Conservation (phyloP, 1,140 invertebrate genomes). For the Lordiphosa collinella region DNA sequence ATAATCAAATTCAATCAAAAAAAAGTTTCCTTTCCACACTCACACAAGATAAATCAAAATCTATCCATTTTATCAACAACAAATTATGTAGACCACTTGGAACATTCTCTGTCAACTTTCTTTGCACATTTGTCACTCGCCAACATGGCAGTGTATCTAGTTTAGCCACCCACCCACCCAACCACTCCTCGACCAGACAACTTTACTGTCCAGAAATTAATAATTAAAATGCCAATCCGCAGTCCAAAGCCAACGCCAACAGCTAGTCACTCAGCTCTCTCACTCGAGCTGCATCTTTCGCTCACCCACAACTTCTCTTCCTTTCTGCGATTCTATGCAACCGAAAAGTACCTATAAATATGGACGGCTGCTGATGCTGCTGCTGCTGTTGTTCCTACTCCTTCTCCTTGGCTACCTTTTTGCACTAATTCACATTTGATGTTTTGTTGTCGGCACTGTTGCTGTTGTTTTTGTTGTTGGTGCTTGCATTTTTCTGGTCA, state of each 20-base stretch:
- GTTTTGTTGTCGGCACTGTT: slow-evolving; percentile 67
- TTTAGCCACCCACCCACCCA: not conserved
- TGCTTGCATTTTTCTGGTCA: slow-evolving; percentile 79
- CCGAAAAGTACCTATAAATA: slow-evolving; percentile 75
- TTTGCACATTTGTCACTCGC: slow-evolving; percentile 8
- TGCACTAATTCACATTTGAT: slow-evolving; percentile 80
- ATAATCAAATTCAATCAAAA: not conserved
- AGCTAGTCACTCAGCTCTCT: slow-evolving; percentile 38
- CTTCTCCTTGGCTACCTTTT: slow-evolving; percentile 55
- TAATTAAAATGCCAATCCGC: slow-evolving; percentile 67
- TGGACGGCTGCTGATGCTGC: slow-evolving; percentile 55
- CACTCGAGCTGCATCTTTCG: slow-evolving; percentile 18
- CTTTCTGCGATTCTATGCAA: slow-evolving; percentile 12
- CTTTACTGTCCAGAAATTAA: slow-evolving; percentile 46
- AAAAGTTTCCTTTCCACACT: not conserved
- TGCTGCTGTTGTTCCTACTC: slow-evolving; percentile 14
- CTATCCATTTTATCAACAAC: not conserved
- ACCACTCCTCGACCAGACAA: not conserved
- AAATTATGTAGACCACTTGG: slow-evolving; percentile 4
- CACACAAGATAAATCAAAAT: not conserved
- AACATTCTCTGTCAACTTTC: not conserved
- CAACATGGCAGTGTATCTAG: not conserved
- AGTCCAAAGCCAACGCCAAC: slow-evolving; percentile 34
- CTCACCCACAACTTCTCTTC: slow-evolving; percentile 9
- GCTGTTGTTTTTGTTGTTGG: slow-evolving; percentile 47